These are phyloP conservation scores for Trinorchestia longiramus DNA, from an alignment of 1,140 invertebrate species.

Conservation along the genomic window DNA sequence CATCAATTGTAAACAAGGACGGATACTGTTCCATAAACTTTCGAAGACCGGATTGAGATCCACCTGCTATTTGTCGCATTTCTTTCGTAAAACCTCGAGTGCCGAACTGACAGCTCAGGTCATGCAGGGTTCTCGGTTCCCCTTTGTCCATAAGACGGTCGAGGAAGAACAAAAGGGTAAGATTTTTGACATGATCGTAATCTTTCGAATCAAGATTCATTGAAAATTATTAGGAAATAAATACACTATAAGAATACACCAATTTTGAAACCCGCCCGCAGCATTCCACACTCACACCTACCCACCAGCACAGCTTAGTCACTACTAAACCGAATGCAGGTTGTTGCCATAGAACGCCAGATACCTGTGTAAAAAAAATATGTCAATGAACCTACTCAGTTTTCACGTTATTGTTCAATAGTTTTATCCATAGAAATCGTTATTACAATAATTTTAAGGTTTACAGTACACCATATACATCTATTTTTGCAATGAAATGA, in stretches of 20 bases:
- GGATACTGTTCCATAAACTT: conserved; percentile 86
- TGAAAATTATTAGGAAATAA: conserved; percentile 58
- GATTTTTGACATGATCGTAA: conserved; percentile 92
- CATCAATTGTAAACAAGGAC: conserved; percentile 89
- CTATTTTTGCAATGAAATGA: background rate
- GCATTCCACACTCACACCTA: conserved; percentile 54
- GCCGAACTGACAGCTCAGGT: conserved; percentile 95
- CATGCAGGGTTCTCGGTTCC: conserved; percentile 89
- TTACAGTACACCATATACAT: background rate
- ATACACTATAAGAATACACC: conserved; percentile 47
- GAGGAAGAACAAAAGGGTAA: conserved; percentile 95
- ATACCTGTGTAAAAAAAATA: background rate
- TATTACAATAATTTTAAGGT: background rate
- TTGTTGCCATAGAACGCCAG: background rate
- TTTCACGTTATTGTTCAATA: background rate
- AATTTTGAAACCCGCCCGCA: conserved; percentile 54
- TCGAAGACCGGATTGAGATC: conserved; percentile 91
- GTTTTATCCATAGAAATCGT: background rate
- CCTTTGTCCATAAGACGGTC: conserved; percentile 94
- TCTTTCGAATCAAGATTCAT: conserved; percentile 87
- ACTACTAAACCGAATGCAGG: conserved; percentile 56
- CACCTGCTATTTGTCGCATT: conserved; percentile 85
- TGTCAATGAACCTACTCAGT: background rate
- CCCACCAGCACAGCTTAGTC: conserved; percentile 55
- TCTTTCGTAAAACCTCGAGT: conserved; percentile 96